A percentile compares a stretch with the other conserved stretches of the same genome.
phyloP scores from a whole-genome alignment of 2,113 vertebrate genomes.

The Gasterosteus nipponicus region DNA sequence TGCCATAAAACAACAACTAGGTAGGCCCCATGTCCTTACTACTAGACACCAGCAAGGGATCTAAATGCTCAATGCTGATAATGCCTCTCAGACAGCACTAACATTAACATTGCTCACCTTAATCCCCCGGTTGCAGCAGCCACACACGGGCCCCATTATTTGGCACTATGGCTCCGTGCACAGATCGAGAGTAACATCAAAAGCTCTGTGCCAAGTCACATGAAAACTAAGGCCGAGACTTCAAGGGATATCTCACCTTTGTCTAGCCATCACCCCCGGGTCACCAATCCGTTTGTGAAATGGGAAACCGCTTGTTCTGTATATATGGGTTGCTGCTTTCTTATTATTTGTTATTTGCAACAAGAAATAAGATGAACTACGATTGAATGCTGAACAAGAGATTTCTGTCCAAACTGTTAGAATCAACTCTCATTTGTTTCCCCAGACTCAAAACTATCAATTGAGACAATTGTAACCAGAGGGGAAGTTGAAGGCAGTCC shows the following conservation, averaged over 20 bases:
- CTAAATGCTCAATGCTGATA: slow-evolving; percentile 32
- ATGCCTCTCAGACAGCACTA: slow-evolving; percentile 11
- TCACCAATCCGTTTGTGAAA: not conserved
- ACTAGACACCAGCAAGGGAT: not conserved
- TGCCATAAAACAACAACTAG: not conserved
- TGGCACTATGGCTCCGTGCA: slow-evolving; percentile 39
- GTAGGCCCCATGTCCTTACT: not conserved
- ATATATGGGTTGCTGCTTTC: not conserved
- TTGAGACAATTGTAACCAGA: too few relatives aligned
- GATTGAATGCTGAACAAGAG: not conserved
- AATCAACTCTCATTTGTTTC: too few relatives aligned
- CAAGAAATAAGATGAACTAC: not conserved
- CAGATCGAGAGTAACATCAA: slow-evolving; percentile 21
- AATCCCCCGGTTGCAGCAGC: slow-evolving; percentile 15
- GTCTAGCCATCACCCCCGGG: not conserved
- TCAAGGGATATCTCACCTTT: not conserved
- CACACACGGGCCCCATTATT: slow-evolving; percentile 42
- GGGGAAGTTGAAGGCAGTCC: not conserved
- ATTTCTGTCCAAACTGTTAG: not conserved
- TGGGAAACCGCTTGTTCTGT: not conserved
- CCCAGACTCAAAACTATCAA: too few relatives aligned
- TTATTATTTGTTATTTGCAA: not conserved
- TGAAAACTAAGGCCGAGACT: not conserved
- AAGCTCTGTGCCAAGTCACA: not conserved
- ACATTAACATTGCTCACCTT: slow-evolving; percentile 28